Conservation (phyloP, 2,113 vertebrate genomes). For the Apistogramma diplotaenia region DNA sequence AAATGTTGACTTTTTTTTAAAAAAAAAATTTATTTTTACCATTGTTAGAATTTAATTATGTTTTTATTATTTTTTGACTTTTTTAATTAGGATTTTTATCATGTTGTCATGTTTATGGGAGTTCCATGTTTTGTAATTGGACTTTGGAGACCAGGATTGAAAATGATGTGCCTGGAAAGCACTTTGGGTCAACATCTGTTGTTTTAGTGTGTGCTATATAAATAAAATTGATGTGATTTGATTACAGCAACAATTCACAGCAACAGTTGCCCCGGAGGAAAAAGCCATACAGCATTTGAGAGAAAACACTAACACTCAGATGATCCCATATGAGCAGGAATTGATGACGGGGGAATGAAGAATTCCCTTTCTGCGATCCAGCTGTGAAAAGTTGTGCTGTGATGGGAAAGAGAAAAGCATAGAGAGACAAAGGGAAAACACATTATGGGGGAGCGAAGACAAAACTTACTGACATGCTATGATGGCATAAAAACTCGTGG, state of each 20-base stretch:
- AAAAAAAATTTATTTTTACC: not conserved
- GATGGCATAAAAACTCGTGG: not conserved
- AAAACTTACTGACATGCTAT: not conserved
- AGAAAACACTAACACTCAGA: not conserved
- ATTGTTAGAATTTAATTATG: not conserved
- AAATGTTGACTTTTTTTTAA: not conserved
- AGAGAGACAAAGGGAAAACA: not conserved
- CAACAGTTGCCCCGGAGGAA: not conserved
- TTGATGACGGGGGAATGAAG: not conserved
- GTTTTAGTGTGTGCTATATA: not conserved
- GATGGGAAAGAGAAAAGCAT: not conserved
- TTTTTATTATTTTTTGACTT: not conserved
- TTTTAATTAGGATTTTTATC: not conserved
- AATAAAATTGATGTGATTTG: not conserved
- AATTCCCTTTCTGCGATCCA: not conserved
- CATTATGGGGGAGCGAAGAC: not conserved
- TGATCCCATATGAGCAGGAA: not conserved
- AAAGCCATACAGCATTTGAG: not conserved
- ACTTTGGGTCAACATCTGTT: not conserved
- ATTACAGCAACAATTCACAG: not conserved
- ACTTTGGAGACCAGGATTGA: not conserved
- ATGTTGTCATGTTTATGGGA: not conserved
- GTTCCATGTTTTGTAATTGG: not conserved
- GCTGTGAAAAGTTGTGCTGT: not conserved
- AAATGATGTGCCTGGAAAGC: not conserved